Percentiles rank a stretch among this genome's conserved stretches.
phyloP scores from a whole-genome alignment of 2,113 vertebrate species.

The Halcyon malimbica region DNA sequence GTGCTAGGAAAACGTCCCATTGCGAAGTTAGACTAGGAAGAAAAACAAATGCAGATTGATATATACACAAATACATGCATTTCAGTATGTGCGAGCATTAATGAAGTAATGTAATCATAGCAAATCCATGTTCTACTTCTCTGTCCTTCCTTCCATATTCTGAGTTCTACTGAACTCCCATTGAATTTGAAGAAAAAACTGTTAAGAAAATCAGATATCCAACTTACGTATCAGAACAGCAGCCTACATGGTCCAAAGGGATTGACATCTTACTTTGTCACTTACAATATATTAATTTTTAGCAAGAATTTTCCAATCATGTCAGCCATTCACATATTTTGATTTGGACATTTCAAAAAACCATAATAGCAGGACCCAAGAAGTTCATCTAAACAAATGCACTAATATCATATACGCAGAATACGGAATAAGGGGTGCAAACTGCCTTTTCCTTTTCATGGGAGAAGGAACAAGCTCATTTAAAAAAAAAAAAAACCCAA shows the following conservation, averaged over 20 bases:
- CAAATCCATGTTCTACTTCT: not conserved
- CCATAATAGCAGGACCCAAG: not conserved
- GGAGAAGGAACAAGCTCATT: not conserved
- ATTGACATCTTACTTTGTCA: not conserved
- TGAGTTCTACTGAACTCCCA: not conserved
- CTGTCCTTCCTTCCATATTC: not conserved
- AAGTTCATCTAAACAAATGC: not conserved
- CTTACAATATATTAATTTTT: not conserved
- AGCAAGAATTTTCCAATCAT: not conserved
- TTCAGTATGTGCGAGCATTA: not conserved
- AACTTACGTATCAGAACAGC: not conserved
- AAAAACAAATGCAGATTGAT: slow-evolving; percentile 36
- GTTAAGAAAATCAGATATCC: not conserved
- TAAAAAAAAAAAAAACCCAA: not conserved
- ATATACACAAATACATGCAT: not conserved
- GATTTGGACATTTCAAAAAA: not conserved
- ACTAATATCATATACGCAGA: not conserved
- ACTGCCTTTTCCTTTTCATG: not conserved
- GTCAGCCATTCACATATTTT: not conserved
- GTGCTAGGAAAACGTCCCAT: slow-evolving; percentile 98
- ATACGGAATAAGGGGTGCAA: not conserved
- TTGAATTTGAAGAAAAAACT: not conserved
- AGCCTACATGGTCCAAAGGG: not conserved
- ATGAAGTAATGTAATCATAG: not conserved
- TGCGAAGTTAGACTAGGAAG: slow-evolving; percentile 93